These are phyloP conservation scores for Otocyon megalotis DNA, from an alignment of 2,113 vertebrate genomes.

Conservation along the genomic window DNA sequence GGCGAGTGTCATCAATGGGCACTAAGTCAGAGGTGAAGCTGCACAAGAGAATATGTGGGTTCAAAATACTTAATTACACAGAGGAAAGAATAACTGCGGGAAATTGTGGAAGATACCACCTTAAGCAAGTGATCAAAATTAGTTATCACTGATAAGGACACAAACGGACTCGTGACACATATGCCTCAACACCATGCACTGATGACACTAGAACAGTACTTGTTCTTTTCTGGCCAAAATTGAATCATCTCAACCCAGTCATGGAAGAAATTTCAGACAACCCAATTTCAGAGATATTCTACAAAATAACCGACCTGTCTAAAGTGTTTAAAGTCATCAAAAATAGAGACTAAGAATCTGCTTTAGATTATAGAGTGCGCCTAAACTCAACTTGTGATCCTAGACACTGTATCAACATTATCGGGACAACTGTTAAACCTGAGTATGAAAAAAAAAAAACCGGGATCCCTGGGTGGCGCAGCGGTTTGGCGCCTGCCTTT, in stretches of 20 bases:
- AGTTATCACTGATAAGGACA: neutral
- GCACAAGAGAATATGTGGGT: neutral
- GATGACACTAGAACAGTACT: neutral
- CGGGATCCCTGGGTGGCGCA: too few species aligned
- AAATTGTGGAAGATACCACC: neutral
- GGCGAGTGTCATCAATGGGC: neutral
- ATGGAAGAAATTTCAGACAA: neutral
- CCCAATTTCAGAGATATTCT: neutral
- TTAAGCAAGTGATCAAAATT: neutral
- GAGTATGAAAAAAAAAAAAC: too few species aligned
- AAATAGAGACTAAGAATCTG: neutral
- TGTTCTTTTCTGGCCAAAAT: constrained; percentile 17
- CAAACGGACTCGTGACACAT: neutral
- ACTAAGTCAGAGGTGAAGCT: neutral
- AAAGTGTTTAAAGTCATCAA: neutral
- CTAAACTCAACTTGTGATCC: neutral
- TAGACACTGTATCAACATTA: neutral
- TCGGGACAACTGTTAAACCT: neutral
- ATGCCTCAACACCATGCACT: neutral
- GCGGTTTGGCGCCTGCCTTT: too few species aligned
- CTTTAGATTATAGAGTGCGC: neutral
- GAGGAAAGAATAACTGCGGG: neutral
- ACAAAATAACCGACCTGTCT: neutral
- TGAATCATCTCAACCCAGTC: neutral
- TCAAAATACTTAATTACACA: constrained; percentile 21